These are phyloP conservation scores for Pediacus dermestoides DNA, from an alignment of 2,888 invertebrate species.

Conservation along the genomic window DNA sequence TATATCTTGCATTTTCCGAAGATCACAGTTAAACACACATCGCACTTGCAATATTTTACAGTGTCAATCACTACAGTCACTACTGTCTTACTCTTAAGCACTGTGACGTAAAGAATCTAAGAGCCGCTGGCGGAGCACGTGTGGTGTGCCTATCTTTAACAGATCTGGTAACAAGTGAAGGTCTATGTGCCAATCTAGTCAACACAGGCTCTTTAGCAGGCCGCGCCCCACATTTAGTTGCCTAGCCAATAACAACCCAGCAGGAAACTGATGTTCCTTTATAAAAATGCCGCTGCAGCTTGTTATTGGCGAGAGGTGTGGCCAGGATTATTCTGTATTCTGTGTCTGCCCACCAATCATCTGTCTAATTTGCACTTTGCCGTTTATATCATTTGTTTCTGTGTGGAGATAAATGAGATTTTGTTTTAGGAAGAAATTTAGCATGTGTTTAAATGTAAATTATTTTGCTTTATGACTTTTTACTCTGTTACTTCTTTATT, in stretches of 20 bases:
- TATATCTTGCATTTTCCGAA: constrained; percentile 47
- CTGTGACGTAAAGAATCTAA: too few relatives aligned
- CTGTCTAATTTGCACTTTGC: constrained; percentile 41
- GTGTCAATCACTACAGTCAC: too few relatives aligned
- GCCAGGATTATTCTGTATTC: constrained; percentile 24
- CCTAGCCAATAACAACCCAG: constrained; percentile 26
- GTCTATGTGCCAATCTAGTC: constrained; percentile 40
- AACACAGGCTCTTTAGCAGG: constrained; percentile 34
- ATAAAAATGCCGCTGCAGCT: constrained; percentile 32
- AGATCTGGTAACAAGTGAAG: constrained; percentile 48
- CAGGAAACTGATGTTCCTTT: constrained; percentile 30
- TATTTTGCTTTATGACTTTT: constrained; percentile 46
- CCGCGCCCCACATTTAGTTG: constrained; percentile 33
- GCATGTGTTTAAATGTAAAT: constrained; percentile 49
- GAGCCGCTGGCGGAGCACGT: constrained; percentile 29
- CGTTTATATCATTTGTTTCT: constrained; percentile 47
- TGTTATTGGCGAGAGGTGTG: constrained; percentile 36
- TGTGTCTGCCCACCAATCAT: constrained; percentile 41
- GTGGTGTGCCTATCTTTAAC: constrained; percentile 41
- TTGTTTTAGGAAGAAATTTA: constrained; percentile 50
- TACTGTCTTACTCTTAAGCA: constrained; percentile 1
- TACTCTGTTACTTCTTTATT: constrained; percentile 34
- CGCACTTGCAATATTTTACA: background rate
- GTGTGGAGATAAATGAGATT: constrained; percentile 48
- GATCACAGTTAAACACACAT: constrained; percentile 9